Conservation (phyloP, 2,113 vertebrate genomes). For the Charina bottae region DNA sequence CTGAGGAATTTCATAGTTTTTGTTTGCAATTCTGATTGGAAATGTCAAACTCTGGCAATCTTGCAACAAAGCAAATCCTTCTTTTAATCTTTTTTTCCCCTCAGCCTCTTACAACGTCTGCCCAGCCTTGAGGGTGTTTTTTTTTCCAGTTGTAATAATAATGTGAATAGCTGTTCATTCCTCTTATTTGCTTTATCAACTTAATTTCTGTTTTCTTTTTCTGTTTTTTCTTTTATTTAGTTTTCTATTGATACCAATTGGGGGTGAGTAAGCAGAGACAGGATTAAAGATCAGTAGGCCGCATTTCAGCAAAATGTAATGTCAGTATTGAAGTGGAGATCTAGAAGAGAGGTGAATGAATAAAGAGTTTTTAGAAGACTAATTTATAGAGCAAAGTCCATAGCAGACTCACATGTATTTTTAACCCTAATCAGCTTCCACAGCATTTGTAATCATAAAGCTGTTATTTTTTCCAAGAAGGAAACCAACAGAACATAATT, state of each 20-base stretch:
- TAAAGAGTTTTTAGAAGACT: not conserved
- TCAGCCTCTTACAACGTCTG: not conserved
- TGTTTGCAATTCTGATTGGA: not conserved
- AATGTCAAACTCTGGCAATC: not conserved
- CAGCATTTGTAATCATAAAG: not conserved
- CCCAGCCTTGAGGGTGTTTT: not conserved
- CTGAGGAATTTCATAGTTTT: not conserved
- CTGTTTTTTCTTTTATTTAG: not conserved
- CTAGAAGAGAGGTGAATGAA: not conserved
- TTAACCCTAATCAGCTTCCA: not conserved
- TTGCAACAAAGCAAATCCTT: not conserved
- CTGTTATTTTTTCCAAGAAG: not conserved
- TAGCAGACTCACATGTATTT: not conserved
- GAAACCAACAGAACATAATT: not conserved
- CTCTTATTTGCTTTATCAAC: not conserved
- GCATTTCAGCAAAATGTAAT: not conserved
- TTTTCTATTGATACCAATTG: not conserved
- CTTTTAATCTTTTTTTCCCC: not conserved
- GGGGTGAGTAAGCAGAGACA: not conserved
- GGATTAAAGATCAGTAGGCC: not conserved
- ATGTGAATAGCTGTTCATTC: not conserved
- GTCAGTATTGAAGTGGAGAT: not conserved
- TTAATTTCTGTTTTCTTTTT: not conserved
- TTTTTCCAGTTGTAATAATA: not conserved
- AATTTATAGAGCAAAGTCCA: not conserved